phyloP scores from a whole-genome alignment of 2,113 vertebrate species.

The Alligator mississippiensis region DNA sequence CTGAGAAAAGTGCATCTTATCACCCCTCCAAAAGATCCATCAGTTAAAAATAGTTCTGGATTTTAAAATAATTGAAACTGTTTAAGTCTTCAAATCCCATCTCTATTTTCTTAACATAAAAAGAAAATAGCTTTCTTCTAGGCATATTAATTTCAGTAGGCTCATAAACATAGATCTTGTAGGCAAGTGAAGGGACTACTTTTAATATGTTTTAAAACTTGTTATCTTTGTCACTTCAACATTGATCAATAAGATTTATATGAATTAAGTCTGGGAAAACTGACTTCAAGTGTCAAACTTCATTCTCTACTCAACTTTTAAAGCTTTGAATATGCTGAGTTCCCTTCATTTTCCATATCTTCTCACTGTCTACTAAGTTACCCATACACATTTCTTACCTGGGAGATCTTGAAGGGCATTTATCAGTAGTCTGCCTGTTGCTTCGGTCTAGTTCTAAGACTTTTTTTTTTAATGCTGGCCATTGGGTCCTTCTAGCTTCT shows the following conservation, averaged over 20 bases:
- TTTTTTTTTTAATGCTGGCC: background rate
- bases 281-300: background rate
- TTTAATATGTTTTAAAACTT: background rate
- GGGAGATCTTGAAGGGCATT: background rate
- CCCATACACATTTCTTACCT: background rate
- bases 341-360: background rate
- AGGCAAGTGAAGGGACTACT: background rate
- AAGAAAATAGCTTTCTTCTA: background rate
- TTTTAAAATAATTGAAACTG: background rate
- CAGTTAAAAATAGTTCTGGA: background rate
- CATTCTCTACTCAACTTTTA: background rate
- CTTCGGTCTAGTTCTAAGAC: background rate
- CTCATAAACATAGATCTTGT: background rate
- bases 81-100: background rate
- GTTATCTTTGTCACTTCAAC: background rate
- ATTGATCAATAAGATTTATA: conserved; percentile 10
- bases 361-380: background rate
- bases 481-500: background rate
- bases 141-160: background rate
- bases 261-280: background rate
- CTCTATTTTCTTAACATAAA: background rate
- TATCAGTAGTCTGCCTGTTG: background rate
- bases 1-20: background rate
- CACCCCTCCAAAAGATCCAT: background rate
- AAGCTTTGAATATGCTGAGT: background rate